Evolutionary conservation across 2,797 vertebrate species (phyloP), one percentile per base, ranked within the genome.

Genomic region (Acanthornis magna): DNA sequence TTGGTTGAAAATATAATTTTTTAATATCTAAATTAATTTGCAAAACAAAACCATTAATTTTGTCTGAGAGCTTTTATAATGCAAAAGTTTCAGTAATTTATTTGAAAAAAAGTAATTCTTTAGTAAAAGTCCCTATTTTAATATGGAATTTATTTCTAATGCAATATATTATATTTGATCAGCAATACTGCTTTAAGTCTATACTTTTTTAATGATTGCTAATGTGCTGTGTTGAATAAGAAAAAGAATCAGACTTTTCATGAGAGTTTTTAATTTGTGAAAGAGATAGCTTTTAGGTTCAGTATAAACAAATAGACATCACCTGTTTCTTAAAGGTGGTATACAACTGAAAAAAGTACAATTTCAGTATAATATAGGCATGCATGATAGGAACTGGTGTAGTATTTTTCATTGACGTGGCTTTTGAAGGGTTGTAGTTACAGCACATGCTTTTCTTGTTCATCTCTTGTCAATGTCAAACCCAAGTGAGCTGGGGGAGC

Each of bases 1-100:
- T 98, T 98, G 97, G 98, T 98, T 97, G 98, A 97, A 98, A 98
- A 98, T 98, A 98, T 98, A 98, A 98, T 98, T 98, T 98, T 98
- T 98, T 98, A 98, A 98, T 98, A 98, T 98, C 97, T 98, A 97
- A 98, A 98, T 98, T 98, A 98, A 98, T 98, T 98, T 98, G 97
- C 97, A 97, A 98, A 98, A 98, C 98, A 98, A 98, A 98, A 97
- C 97, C 97, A 98, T 98, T 98, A 98, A 98, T 98, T 98, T 98
- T 98, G 96, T 96, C 97, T 96, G 97, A 98, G 97, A 98, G 97
- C 97, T 98, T 98, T 97, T 97, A 96, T 97, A 97, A 97, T 97
- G 98, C 97, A 97, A 97, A 98, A 98, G 97, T 98, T 98, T 98
- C 78, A 92, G 97, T 98, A 98, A 98, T 98, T 94, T 98, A 98